Conservation (phyloP, 2,888 invertebrate species). For the Lepidonotus clava region DNA sequence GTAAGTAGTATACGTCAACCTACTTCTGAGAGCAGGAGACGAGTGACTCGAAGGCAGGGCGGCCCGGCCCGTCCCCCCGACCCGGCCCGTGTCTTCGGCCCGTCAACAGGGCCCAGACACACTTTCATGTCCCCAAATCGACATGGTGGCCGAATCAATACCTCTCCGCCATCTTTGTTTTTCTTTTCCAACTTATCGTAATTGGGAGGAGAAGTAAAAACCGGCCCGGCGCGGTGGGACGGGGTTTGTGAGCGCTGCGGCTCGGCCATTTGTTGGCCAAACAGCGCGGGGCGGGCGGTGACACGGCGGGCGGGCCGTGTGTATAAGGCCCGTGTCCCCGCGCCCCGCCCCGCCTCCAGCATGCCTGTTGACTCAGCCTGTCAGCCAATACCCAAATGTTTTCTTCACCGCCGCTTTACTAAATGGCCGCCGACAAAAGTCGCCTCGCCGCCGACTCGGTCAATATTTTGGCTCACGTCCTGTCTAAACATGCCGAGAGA, state of each 20-base stretch:
- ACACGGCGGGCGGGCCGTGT: constrained; percentile 23
- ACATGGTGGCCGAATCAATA: not conserved
- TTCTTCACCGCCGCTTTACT: constrained; percentile 37
- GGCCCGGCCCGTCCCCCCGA: too few relatives aligned
- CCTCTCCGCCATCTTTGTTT: constrained; percentile 43
- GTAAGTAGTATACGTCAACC: too few relatives aligned
- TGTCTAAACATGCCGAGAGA: constrained; percentile 30
- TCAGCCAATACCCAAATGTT: constrained; percentile 49
- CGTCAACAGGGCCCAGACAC: too few relatives aligned
- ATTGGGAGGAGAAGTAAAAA: not conserved
- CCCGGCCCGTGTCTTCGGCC: too few relatives aligned
- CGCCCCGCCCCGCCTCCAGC: constrained; percentile 10
- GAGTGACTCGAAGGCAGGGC: too few relatives aligned
- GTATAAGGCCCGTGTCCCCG: not conserved
- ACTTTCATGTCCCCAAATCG: not conserved
- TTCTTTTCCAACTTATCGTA: constrained; percentile 51
- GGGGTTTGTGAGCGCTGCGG: not conserved
- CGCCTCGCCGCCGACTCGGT: constrained; percentile 3
- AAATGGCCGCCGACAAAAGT: constrained; percentile 35
- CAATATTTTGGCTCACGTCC: constrained; percentile 12
- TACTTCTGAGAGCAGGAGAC: too few relatives aligned
- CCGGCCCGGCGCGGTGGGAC: not conserved
- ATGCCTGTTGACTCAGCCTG: constrained; percentile 34
- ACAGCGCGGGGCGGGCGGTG: not conserved
- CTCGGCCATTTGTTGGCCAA: constrained; percentile 33